Evolutionary conservation across 2,888 invertebrate species (phyloP).

Genomic region (Eristalis pertinax): DNA sequence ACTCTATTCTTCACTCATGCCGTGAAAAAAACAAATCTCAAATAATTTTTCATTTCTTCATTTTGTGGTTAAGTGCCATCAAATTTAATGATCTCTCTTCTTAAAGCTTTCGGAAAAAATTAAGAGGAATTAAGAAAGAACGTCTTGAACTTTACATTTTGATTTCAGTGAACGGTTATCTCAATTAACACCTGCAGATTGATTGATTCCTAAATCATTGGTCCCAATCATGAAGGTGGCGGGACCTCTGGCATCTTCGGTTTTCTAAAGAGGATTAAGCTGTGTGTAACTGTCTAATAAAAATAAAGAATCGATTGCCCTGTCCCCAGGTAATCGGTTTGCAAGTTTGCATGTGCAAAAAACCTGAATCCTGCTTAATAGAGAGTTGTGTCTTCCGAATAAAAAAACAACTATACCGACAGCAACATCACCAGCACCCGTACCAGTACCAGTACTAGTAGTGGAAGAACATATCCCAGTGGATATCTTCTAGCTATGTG

Average conservation of each 20-base stretch:
- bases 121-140: conserved; percentile 6
- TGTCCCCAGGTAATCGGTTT: conserved; percentile 32
- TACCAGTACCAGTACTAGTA: not conserved
- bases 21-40: conserved; percentile 12
- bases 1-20: no score
- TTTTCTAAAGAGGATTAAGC: conserved; percentile 26
- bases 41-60: conserved; percentile 5
- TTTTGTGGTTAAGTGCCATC: conserved; percentile 30
- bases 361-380: conserved; percentile 51
- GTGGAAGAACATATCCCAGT: conserved; percentile 30
- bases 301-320: conserved; percentile 63
- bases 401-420: not conserved
- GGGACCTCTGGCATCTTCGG: conserved; percentile 2
- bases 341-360: conserved; percentile 42
- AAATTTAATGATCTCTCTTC: conserved; percentile 38
- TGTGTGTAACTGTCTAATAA: conserved; percentile 56
- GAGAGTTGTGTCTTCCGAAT: conserved; percentile 22
- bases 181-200: conserved; percentile 71
- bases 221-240: conserved; percentile 51
- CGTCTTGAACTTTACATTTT: conserved; percentile 58
- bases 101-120: not conserved
- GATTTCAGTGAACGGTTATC: conserved; percentile 64
- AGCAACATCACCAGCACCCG: not conserved
- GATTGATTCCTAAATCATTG: conserved; percentile 70
- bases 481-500: conserved; percentile 41